Percentiles rank a stretch among this genome's conserved stretches.
phyloP scores from a whole-genome alignment of 2,797 vertebrate genomes.

The Zalophus californianus region DNA sequence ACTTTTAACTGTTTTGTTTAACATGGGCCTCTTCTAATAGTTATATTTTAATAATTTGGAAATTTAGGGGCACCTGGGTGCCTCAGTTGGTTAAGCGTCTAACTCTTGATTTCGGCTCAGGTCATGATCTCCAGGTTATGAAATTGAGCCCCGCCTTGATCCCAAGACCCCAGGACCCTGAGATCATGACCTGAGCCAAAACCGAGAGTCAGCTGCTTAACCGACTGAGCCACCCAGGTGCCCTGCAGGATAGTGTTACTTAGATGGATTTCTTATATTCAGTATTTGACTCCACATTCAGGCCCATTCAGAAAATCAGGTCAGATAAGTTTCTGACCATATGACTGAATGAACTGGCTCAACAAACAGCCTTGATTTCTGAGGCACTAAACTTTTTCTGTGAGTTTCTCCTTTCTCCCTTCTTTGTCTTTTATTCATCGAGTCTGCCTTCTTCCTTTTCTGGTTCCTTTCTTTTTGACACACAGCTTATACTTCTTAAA shows the following conservation, averaged over 20 bases:
- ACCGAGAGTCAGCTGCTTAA: too few species aligned
- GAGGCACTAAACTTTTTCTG: background rate
- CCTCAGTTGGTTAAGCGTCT: too few species aligned
- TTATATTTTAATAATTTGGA: background rate
- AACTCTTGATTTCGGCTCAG: too few species aligned
- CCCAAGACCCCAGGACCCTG: too few species aligned
- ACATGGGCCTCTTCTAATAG: background rate
- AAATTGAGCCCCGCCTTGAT: too few species aligned
- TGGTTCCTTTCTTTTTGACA: background rate
- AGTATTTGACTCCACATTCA: background rate
- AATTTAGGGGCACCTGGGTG: background rate
- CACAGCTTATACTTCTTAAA: background rate
- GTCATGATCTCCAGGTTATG: too few species aligned
- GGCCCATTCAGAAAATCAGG: background rate
- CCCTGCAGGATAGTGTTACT: background rate
- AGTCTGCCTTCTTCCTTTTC: background rate
- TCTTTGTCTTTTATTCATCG: background rate
- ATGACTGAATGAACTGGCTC: background rate
- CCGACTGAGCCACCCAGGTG: too few species aligned
- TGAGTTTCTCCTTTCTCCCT: background rate
- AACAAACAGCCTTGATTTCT: background rate
- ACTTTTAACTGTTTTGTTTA: background rate
- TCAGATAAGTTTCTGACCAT: background rate
- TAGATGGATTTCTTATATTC: background rate
- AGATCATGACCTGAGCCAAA: too few species aligned